A percentile compares a stretch with the other conserved stretches of the same genome.
These are phyloP conservation scores for Gymnoscopelus microlampas DNA, from an alignment of 2,797 vertebrate genomes.

Conservation along the genomic window DNA sequence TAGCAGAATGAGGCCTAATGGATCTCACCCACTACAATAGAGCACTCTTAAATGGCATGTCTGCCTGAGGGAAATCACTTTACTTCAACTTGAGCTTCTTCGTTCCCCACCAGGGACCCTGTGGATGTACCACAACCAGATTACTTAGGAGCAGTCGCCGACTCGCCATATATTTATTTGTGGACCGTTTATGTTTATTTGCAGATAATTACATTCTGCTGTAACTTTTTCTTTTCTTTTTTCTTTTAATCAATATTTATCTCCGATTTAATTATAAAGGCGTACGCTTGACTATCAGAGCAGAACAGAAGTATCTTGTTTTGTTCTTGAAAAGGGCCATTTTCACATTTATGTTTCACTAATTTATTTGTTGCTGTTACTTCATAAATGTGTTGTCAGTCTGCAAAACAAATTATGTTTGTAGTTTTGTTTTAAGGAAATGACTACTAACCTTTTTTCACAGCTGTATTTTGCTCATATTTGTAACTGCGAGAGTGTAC, in stretches of 20 bases:
- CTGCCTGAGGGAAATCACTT: conserved; percentile 88
- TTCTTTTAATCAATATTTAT: conserved; percentile 48
- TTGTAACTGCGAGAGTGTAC: too few relatives aligned
- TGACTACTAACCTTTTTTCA: too few relatives aligned
- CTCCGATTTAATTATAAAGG: conserved; percentile 28
- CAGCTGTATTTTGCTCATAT: too few relatives aligned
- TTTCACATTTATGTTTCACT: too few relatives aligned
- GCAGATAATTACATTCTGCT: conserved; percentile 33
- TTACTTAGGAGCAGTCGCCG: conserved; percentile 69
- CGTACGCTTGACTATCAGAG: conserved; percentile 14
- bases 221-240: conserved; percentile 3
- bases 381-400: neutral
- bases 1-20: conserved; percentile 89
- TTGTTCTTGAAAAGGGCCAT: too few relatives aligned
- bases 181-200: conserved; percentile 56
- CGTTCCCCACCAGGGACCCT: conserved; percentile 79
- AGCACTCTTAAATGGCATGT: conserved; percentile 89
- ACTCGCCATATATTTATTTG: conserved; percentile 67
- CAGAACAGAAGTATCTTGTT: neutral
- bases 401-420: conserved; percentile 4
- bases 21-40: conserved; percentile 93
- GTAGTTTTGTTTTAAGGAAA: conserved; percentile 17
- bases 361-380: neutral
- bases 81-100: conserved; percentile 85
- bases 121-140: conserved; percentile 71